Evolutionary conservation across 2,888 invertebrate species (phyloP), one percentile per base, ranked within the genome.

Genomic region (Phaedon cochleariae): DNA sequence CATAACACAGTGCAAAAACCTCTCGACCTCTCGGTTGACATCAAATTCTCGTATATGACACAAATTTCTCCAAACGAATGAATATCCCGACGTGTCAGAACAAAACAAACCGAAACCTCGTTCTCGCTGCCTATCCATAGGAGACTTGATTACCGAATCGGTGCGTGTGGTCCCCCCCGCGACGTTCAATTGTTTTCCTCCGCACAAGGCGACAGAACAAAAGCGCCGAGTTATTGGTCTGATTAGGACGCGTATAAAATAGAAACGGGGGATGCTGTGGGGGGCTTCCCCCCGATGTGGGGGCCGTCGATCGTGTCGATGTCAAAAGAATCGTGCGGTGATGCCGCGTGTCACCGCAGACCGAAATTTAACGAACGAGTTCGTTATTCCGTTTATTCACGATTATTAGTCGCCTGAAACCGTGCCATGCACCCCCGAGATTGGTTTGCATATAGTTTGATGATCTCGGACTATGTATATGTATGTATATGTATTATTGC

Each of bases 301-400:
- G n/a, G n/a, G 73, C 71, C 37, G 61, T 51, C 64, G 73, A 70
- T 65, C 74, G 67, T 73, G 72, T 68, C 68, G 69, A 65, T 70
- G 64, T 73, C 71, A 72, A 73, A 74, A 73, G 74, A 74, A 75
- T 74, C 73, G 73, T 74, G 69, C 74, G 72, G 72, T 72, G 71
- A 72, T 63, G 71, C 72, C 76, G 77, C 73, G 76, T 77, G 77
- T 70, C 37, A 31, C 59, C 77, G 71, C 74, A 71, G 74, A 76
- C 75, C 75, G 59, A 70, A 76, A 69, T 74, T 75, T 75, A 71
- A 74, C 76, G 74, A 76, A 71, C 71, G 71, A 72, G 67, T 73
- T 73, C 71, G 66, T 73, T 69, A 69, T 67, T 65, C 65, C 31
- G 49, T 64, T 53, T 63, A 51, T 48, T 51, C 37, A 49, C 21